Base-by-base conservation (phyloP, 37 sponge, comb jelly and placozoan species). In the Hexactinellida sp. region DNA sequence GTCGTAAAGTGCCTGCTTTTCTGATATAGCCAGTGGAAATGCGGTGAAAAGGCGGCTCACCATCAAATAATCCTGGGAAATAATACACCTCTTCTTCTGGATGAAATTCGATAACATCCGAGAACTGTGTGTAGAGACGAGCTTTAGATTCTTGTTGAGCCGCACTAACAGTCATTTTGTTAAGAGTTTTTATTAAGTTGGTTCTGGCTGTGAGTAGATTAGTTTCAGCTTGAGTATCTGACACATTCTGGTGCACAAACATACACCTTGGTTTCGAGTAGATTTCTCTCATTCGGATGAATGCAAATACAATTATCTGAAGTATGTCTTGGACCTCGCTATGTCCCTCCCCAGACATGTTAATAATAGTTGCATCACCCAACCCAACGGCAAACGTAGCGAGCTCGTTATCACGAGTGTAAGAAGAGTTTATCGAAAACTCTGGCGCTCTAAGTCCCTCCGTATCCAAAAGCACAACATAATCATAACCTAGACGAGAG, bases 201-300 rank as follows among this genome's bases (percentile, higher is more conserved):
- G 1, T 21, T 38, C 89, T 37, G 0, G 85, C 89, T 35, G 71
- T 76, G 10, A 38, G 24, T 36, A 85, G 82, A 39, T 85, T 88
- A 7, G 38, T 71, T 3, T 37, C 25, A 36, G 85, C 83, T n/a
- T 36, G 38, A 23, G 82, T 39, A 38, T 38, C 85, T 24, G 54
- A 19, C 28, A 88, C 89, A 85, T 88, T 88, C 39, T 88, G 89
- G 36, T 88, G 89, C 36, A 88, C 89, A 85, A 88, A 88, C 41
- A 85, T 85, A 38, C 89, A 88, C 9, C 85, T 84, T 1, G 85
- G 85, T 13, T 38, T 55, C 37, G 82, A 34, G 0, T 24, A 38
- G 0, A 82, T 82, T 38, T 38, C 41, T 38, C 63, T 85, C 89
- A 88, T 88, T 0, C 89, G 47, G 28, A 88, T 76, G 37, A 88